Base-by-base conservation (phyloP, 2,113 vertebrate genomes). In the Cyphotilapia sp. region DNA sequence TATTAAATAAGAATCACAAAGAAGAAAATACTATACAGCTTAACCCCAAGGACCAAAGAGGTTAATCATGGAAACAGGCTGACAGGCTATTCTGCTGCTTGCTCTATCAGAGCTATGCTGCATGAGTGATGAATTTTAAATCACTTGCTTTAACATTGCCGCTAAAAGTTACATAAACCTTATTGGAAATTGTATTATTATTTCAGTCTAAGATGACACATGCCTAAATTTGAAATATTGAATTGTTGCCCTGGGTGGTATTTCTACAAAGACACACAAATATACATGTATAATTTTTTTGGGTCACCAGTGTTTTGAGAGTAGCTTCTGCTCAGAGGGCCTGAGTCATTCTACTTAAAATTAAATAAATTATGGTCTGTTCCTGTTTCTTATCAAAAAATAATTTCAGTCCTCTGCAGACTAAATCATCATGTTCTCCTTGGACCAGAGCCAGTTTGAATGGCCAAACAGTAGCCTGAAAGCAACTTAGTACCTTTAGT, bases 301-400 rank as follows among this genome's bases (percentile, higher is more conserved):
- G 17, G 7, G 45, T 29, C 74, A 82, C 8, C 11, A 61, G 5
- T 45, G n/a, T 47, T 66, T 63, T 27, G 22, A 81, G 38, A 84
- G 87, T 33, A 90, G 54, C 42, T 45, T 80, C 24, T n/a, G 29
- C 80, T 81, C 16, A n/a, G 7, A n/a, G 17, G 74, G 45, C 16
- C 27, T 33, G 45, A 51, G 42, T 51, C 19, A 84, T 90, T 45
- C 53, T 84, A n/a, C 35, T 83, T 85, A 16, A 61, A 85, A 84
- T 87, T 89, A 83, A 92, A 91, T 92, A 91, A 89, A 88, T 88
- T 69, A 78, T 78, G 74, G 27, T 51, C 74, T 31, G 17, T 12
- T 78, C 27, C 74, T 9, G 45, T 78, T 51, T 81, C 47, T 47
- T 13, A 91, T 91, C 81, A 91, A 87, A 88, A 83, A 88, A 85